Evolutionary conservation across 1,140 invertebrate genomes (phyloP).

Genomic region (Radopholus similis): DNA sequence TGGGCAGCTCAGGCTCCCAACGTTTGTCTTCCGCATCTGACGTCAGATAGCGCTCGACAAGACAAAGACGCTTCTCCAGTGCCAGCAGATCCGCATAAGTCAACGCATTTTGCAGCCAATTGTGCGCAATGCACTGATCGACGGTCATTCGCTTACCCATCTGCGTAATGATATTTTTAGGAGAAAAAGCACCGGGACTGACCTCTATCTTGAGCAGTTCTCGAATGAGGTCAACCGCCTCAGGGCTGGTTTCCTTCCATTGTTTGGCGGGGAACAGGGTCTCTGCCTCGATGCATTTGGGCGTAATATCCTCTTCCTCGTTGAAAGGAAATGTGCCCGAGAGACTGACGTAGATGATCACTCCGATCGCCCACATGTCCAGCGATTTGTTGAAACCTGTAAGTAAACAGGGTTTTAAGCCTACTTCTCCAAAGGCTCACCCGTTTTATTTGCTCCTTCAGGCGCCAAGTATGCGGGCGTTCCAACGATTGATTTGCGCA

Average conservation of each 20-base stretch:
- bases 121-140: neutral
- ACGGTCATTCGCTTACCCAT: neutral
- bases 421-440: neutral
- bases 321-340: conserved; percentile 98
- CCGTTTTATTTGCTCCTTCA: conserved; percentile 81
- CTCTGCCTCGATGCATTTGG: conserved; percentile 96
- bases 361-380: conserved; percentile 99
- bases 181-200: neutral
- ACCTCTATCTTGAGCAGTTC: conserved; percentile 72
- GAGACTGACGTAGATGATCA: conserved; percentile 84
- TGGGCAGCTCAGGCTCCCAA: neutral
- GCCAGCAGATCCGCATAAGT: neutral
- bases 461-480: conserved; percentile 76
- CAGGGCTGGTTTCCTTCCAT: conserved; percentile 93
- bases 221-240: conserved; percentile 94
- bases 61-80: neutral
- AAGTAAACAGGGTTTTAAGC: conserved; percentile 29
- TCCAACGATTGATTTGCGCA: conserved; percentile 85
- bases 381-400: conserved; percentile 95
- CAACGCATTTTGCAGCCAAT: neutral
- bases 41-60: neutral
- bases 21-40: neutral
- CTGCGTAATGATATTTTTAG: neutral
- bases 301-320: conserved; percentile 97
- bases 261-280: conserved; percentile 97